Conservation (phyloP, 2,888 invertebrate species). For the Octodonta nipae region DNA sequence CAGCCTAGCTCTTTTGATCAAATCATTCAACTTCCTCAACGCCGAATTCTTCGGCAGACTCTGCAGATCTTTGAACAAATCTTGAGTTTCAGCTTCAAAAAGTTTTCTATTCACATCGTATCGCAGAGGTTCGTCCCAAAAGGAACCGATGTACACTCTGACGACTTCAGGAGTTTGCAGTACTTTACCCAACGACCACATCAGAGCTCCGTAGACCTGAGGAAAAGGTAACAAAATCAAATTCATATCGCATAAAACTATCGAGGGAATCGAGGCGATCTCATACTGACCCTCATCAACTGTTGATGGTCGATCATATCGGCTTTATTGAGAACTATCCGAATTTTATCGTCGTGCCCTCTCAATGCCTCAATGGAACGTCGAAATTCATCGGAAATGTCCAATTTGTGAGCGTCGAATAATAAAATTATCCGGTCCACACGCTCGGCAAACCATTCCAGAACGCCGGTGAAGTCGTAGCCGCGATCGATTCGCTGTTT, state of each 20-base stretch:
- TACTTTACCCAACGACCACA: slow-evolving; percentile 99
- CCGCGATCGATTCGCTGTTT: slow-evolving; percentile 88
- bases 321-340: slow-evolving; percentile 95
- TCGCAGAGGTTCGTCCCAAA: slow-evolving; percentile 92
- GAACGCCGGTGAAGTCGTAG: slow-evolving; percentile 92
- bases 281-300: slow-evolving; percentile 86
- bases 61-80: slow-evolving; percentile 86
- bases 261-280: too few species aligned
- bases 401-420: slow-evolving; percentile 97
- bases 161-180: slow-evolving; percentile 98
- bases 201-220: slow-evolving; percentile 82
- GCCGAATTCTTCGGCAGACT: slow-evolving; percentile 91
- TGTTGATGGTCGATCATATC: slow-evolving; percentile 99
- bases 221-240: slow-evolving; percentile 1
- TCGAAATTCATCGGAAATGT: slow-evolving; percentile 96
- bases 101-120: slow-evolving; percentile 84
- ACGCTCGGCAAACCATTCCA: slow-evolving; percentile 98
- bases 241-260: too few species aligned
- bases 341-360: slow-evolving; percentile 92
- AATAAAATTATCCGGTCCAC: slow-evolving; percentile 93
- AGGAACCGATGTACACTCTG: slow-evolving; percentile 94
- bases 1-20: slow-evolving; percentile 89
- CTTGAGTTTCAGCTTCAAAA: slow-evolving; percentile 91
- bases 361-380: slow-evolving; percentile 90
- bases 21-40: slow-evolving; percentile 88